A percentile compares a stretch with the other conserved stretches of the same genome.
Conservation (phyloP, 2,888 invertebrate species). For the Acholoe squamosa region DNA sequence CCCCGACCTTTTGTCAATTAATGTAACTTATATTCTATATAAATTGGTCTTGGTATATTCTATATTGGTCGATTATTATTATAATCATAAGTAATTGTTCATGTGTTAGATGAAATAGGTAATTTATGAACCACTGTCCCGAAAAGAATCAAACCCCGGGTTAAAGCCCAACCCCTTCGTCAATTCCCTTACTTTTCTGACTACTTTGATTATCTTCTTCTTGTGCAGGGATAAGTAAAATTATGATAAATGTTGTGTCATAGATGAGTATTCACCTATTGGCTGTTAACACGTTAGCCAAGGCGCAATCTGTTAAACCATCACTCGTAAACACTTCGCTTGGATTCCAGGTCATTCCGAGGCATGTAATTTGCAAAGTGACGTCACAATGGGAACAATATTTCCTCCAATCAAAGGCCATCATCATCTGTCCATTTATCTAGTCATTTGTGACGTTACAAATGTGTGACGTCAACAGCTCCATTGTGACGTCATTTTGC, state of each 20-base stretch:
- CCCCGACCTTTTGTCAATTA: background rate
- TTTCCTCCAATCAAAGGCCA: background rate
- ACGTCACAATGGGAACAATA: background rate
- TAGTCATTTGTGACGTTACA: conserved; percentile 13
- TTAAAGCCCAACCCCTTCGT: background rate
- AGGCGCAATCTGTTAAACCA: background rate
- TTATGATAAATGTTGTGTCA: conserved; percentile 11
- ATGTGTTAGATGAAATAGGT: background rate
- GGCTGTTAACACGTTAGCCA: background rate
- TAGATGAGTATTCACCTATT: background rate
- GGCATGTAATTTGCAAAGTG: background rate
- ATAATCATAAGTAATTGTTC: background rate
- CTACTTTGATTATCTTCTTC: background rate
- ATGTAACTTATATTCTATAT: conserved; percentile 31
- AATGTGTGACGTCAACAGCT: background rate
- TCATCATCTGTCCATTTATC: background rate
- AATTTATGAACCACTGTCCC: background rate
- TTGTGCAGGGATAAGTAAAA: background rate
- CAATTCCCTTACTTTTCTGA: background rate
- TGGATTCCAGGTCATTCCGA: conserved; percentile 8
- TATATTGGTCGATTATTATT: conserved; percentile 9
- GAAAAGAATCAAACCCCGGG: background rate
- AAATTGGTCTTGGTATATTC: background rate
- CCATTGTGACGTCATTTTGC: conserved; percentile 17
- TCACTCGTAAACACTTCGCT: background rate